Conservation (phyloP, 2,113 vertebrate species). For the Columbina picui region DNA sequence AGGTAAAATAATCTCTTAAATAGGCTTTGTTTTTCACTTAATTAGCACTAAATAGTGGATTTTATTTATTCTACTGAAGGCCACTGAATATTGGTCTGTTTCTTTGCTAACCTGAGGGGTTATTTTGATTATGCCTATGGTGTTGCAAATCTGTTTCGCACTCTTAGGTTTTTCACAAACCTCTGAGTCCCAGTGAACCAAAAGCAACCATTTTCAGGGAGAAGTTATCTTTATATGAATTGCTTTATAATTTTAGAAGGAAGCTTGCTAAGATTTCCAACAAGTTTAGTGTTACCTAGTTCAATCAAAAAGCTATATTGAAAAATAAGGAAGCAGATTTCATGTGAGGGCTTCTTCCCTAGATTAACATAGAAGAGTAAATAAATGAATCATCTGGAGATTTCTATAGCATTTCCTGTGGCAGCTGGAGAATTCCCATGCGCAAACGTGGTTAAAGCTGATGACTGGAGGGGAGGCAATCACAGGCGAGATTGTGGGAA, state of each 20-base stretch:
- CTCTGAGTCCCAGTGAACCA: background rate
- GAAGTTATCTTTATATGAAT: background rate
- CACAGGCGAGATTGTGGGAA: background rate
- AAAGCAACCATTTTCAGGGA: background rate
- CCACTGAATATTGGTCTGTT: background rate
- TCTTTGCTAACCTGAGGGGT: background rate
- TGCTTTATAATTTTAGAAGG: background rate
- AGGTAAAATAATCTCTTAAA: background rate
- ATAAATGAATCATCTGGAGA: background rate
- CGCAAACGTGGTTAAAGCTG: background rate
- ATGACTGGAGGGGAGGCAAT: background rate
- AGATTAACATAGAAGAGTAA: background rate
- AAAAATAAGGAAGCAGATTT: background rate
- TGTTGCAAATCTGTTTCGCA: background rate
- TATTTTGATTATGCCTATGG: background rate
- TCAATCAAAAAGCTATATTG: background rate
- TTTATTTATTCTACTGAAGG: constrained; percentile 21
- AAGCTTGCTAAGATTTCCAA: background rate
- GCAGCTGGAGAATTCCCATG: background rate
- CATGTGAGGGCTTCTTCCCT: background rate
- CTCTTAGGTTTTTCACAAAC: background rate
- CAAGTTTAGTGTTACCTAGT: background rate
- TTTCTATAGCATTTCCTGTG: background rate
- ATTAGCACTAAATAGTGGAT: background rate
- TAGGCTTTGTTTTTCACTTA: background rate